Conservation (phyloP, 2,113 vertebrate species). For the Speoplatyrhinus poulsoni region DNA sequence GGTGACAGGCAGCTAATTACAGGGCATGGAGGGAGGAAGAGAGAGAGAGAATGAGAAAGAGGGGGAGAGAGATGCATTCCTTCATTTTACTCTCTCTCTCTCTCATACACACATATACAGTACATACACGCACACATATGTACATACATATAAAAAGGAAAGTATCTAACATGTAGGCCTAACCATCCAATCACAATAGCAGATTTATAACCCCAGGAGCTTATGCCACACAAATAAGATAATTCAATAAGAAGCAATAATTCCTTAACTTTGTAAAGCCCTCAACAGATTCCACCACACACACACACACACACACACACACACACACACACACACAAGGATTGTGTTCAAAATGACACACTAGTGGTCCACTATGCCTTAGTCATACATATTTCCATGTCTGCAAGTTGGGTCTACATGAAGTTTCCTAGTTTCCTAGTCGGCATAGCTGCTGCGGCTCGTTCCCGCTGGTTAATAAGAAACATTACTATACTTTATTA, state of each 20-base stretch:
- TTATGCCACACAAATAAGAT: conserved; percentile 10
- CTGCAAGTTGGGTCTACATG: conserved; percentile 2
- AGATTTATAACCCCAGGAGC: conserved; percentile 10
- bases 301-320: conserved; percentile 3
- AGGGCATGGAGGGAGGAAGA: conserved; percentile 52
- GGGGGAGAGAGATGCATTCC: conserved; percentile 60
- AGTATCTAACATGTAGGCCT: background rate
- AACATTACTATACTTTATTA: too few relatives aligned
- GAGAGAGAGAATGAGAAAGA: background rate
- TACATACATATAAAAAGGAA: conserved; percentile 9
- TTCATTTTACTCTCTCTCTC: conserved; percentile 40
- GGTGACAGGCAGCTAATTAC: conserved; percentile 75
- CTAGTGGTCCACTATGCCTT: background rate
- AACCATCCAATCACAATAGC: background rate
- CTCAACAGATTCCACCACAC: background rate
- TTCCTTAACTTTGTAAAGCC: conserved; percentile 12
- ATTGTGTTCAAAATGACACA: conserved; percentile 2
- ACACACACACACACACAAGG: conserved; percentile 11
- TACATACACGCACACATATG: background rate
- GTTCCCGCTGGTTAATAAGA: background rate
- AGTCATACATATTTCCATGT: conserved; percentile 1
- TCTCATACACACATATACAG: conserved; percentile 9
- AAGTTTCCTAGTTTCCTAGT: conserved; percentile 1
- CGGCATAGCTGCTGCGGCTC: background rate
- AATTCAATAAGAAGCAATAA: conserved; percentile 1